phyloP scores from a whole-genome alignment of 23 tunicate genomes.

The Aplidium turbinatum region DNA sequence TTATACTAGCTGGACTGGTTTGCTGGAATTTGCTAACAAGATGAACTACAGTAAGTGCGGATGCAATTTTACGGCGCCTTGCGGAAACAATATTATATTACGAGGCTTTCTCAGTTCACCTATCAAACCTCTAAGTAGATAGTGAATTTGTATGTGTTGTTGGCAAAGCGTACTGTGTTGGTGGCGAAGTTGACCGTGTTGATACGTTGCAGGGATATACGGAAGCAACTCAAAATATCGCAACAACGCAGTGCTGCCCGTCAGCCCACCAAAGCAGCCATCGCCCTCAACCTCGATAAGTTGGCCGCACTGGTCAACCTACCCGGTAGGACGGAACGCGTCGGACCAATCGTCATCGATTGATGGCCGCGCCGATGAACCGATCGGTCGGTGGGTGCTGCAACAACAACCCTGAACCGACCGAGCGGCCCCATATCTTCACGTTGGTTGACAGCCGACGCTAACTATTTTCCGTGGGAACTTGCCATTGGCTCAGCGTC shows the following conservation, averaged over 20 bases:
- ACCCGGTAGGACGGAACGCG: too few relatives aligned
- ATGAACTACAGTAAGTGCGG: neutral
- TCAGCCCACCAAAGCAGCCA: constrained; percentile 59
- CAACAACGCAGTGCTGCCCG: constrained; percentile 88
- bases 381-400: too few relatives aligned
- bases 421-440: too few relatives aligned
- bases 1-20: neutral
- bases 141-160: neutral
- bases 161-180: neutral
- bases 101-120: neutral
- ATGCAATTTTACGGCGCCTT: neutral
- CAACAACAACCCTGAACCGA: too few relatives aligned
- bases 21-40: neutral
- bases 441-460: too few relatives aligned
- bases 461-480: too few relatives aligned
- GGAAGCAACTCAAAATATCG: constrained; percentile 61
- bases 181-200: too few relatives aligned
- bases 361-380: too few relatives aligned
- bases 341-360: too few relatives aligned
- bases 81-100: neutral
- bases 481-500: too few relatives aligned
- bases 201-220: constrained; percentile 60
- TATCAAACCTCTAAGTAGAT: neutral
- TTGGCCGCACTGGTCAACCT: too few relatives aligned
- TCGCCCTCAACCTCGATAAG: too few relatives aligned